Evolutionary conservation across 2,888 invertebrate genomes (phyloP), one percentile per base, ranked within the genome.

Genomic region (Amphipoea lucens): DNA sequence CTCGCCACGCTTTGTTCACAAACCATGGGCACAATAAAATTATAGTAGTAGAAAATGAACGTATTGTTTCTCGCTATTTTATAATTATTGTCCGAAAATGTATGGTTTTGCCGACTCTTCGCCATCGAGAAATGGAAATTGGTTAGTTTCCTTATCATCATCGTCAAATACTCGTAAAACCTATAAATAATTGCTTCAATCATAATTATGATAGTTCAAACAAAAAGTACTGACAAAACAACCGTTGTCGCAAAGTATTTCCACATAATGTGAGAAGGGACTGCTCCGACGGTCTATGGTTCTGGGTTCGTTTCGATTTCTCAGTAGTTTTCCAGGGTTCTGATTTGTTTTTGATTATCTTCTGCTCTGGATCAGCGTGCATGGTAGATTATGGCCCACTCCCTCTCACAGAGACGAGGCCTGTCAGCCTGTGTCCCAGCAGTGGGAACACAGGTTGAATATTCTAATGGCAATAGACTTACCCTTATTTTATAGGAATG

Each of bases 141-240:
- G n/a, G 17, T 71, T 69, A 6, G 14, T 76, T 82, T 60, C 20
- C 51, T 68, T 71, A 60, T 82, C 67, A 36, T 67, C n/a, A 14
- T 72, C 54, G 51, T 67, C 66, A 36, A 4, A 65, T 36, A 54
- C 29, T 76, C 36, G 5, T 79, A 69, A 65, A 69, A 62, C 20
- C 42, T 40, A 17, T 9, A 14, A 62, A n/a, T 80, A 45, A 76
- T 69, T 69, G 11, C 40, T 65, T n/a, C 1, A 54, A 23, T 23
- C 36, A 23, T 36, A 36, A 70, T 69, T 14, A 70, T 17, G 23
- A 40, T 54, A 54, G 2, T 54, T 36, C 23, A 14, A 40, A 23
- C 4, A 14, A 23, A 23, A 40, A 23, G 14, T 70, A 23, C 12
- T 36, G 20, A 23, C 14, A 54, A 36, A 69, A 51, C 36, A 36